Base-by-base conservation (phyloP, 2,888 invertebrate species). In the Netelia virgata region DNA sequence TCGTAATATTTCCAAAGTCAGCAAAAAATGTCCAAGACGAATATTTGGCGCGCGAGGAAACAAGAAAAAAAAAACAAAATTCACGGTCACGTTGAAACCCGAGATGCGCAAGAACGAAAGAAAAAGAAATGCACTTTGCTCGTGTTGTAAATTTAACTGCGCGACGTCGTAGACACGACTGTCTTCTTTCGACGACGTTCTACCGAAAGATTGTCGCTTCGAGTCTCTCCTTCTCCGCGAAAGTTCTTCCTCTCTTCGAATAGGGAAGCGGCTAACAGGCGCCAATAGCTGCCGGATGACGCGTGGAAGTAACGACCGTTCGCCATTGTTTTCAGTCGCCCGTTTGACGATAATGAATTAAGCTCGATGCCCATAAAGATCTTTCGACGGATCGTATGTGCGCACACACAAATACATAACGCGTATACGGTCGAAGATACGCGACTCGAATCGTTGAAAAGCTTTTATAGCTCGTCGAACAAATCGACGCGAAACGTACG, bases 291-390 rank as follows among this genome's bases (percentile, higher is more conserved):
- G 59, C 50, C 69, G 82, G 75, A 83, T 83, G 83, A 84, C 77
- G 75, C 66, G 61, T 80, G 73, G 76, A 82, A 82, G 74, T 81
- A 83, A 83, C 84, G 78, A 78, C 83, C 76, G 83, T 85, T 85
- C 79, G 69, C 86, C 89, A 91, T 90, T 91, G 91, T 90, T 91
- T 90, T 87, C 83, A 80, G 73, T 86, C 53, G 16, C 36, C 86
- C 88, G 87, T 69, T 85, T 81, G 84, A 78, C 82, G 85, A 86
- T 82, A 86, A 87, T 88, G 89, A 92, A 91, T 92, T 91, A 90
- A 90, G 91, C 82, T 53, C 86, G 90, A 90, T 91, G 92, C 79
- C 90, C 90, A 91, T 91, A 91, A 93, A 84, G 14, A 55, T 78
- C 50, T 16, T 41, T 66, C 50, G 53, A 55, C 80, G 59, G 55